Evolutionary conservation across 2,888 invertebrate species (phyloP).

Genomic region (Nyleta sp.): DNA sequence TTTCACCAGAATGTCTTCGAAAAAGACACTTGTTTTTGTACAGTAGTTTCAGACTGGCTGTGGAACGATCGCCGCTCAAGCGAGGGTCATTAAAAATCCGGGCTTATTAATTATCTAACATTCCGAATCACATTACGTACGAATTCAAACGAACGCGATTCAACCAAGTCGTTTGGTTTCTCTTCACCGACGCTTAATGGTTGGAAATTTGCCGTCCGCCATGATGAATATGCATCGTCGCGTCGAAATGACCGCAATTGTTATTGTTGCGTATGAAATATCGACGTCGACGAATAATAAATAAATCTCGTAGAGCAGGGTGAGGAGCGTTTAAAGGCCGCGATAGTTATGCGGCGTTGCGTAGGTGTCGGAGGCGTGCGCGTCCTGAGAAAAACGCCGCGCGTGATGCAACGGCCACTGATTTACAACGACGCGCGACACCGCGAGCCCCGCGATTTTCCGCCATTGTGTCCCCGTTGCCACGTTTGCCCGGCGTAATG

Average conservation of each 20-base stretch:
- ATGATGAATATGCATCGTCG: conserved; percentile 26
- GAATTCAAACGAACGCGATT: not conserved
- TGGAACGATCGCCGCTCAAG: too few species aligned
- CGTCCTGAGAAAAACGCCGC: conserved; percentile 47
- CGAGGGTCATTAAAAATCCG: too few species aligned
- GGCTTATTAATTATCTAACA: too few species aligned
- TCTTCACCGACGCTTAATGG: not conserved
- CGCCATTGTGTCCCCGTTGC: conserved; percentile 39
- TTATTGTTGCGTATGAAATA: conserved; percentile 43
- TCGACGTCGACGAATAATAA: conserved; percentile 41
- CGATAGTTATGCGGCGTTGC: conserved; percentile 68
- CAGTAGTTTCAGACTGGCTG: too few species aligned
- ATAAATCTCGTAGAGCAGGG: conserved; percentile 52
- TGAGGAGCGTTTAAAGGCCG: conserved; percentile 69
- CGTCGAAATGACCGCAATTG: conserved; percentile 16
- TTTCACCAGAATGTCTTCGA: too few species aligned
- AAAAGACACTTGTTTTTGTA: too few species aligned
- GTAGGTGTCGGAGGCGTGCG: conserved; percentile 71
- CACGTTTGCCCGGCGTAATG: conserved; percentile 40
- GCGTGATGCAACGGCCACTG: conserved; percentile 73
- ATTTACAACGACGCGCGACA: conserved; percentile 67
- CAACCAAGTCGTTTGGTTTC: conserved; percentile 2
- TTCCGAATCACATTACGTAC: not conserved
- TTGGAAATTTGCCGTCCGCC: conserved; percentile 1
- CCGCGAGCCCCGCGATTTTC: conserved; percentile 23